Evolutionary conservation across 1,140 invertebrate species (phyloP).

Genomic region (Diplogasteroides magnus): DNA sequence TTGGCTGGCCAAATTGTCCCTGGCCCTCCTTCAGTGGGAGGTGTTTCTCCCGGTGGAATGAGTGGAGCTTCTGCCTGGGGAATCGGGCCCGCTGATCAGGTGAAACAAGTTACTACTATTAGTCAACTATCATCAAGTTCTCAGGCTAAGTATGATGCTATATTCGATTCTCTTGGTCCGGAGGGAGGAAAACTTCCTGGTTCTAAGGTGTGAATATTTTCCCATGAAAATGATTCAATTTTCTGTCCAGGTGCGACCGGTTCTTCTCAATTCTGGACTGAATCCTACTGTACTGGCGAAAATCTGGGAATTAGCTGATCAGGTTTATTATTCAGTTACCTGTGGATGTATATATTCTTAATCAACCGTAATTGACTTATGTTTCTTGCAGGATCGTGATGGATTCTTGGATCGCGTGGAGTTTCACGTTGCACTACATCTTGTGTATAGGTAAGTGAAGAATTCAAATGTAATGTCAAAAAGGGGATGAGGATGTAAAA

Average conservation of each 20-base stretch:
- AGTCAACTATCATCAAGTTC: no score
- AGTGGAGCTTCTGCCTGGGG: not conserved
- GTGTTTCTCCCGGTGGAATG: not conserved
- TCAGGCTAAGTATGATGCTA: constrained; percentile 71
- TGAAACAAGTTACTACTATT: not conserved
- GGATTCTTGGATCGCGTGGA: constrained; percentile 88
- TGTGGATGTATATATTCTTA: no score
- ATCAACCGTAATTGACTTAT: no score
- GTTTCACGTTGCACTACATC: constrained; percentile 96
- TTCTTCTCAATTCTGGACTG: constrained; percentile 35
- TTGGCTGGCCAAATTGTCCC: no score
- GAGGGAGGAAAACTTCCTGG: constrained; percentile 89
- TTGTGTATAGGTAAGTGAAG: constrained; percentile 73
- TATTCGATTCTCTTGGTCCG: constrained; percentile 77
- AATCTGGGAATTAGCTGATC: constrained; percentile 92
- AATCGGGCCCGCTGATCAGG: not conserved
- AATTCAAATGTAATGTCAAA: constrained; percentile 16
- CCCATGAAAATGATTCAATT: constrained; percentile 3
- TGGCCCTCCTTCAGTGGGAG: not conserved
- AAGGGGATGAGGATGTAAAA: no score
- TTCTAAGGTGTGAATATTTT: constrained; percentile 64
- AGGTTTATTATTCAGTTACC: no score
- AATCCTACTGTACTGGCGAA: constrained; percentile 75
- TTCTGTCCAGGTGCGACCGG: constrained; percentile 29
- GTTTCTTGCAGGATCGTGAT: no score